A percentile compares a stretch with the other conserved stretches of the same genome.
phyloP scores from a whole-genome alignment of 2,888 invertebrate genomes.

The Dexiosoma caninum region DNA sequence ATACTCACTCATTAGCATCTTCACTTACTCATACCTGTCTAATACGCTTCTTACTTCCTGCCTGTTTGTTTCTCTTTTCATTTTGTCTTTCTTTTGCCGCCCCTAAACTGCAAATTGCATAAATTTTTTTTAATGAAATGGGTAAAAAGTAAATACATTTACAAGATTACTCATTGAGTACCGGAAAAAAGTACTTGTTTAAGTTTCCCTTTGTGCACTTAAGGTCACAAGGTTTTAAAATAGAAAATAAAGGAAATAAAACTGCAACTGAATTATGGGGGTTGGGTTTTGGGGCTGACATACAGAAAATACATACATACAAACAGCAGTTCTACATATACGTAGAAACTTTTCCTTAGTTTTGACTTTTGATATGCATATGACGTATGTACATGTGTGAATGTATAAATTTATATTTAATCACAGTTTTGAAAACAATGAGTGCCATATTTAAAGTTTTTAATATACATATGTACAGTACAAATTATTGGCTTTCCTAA shows the following conservation, averaged over 20 bases:
- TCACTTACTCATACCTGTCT: not conserved
- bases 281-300: not conserved
- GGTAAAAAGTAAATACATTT: conserved; percentile 1
- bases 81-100: not conserved
- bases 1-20: conserved; percentile 7
- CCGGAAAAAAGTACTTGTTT: conserved; percentile 59
- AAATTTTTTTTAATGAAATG: not conserved
- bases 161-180: conserved; percentile 54
- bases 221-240: conserved; percentile 23
- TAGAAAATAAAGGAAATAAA: not conserved
- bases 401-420: conserved; percentile 19
- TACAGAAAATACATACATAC: not conserved
- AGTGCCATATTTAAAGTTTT: too few relatives aligned
- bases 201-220: conserved; percentile 43
- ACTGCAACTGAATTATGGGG: not conserved
- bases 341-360: not conserved
- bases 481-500: too few relatives aligned
- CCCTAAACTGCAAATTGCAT: not conserved
- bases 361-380: conserved; percentile 9
- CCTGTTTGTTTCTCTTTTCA: not conserved
- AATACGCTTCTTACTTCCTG: not conserved
- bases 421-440: too few relatives aligned
- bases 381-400: not conserved
- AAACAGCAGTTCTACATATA: not conserved
- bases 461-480: too few relatives aligned